Evolutionary conservation across 2,888 invertebrate species (phyloP), one percentile per base, ranked within the genome.

Genomic region (Dorcus hopei): DNA sequence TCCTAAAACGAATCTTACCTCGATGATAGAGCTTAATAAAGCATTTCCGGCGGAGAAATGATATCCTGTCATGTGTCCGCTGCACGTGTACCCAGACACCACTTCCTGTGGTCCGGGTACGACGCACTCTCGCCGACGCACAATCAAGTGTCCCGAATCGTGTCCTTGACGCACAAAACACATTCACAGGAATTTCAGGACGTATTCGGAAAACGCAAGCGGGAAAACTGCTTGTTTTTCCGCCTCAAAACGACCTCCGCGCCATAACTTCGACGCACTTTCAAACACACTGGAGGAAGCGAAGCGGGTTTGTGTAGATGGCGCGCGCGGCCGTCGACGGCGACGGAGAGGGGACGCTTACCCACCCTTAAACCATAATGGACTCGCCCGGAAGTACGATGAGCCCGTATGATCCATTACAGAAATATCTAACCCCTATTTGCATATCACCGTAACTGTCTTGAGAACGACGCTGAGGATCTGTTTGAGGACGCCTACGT

Each of bases 321-420:
- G 45, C 45, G 45, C 16, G 42, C 45, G 45, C 45, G 45, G 45
- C 23, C 19, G 45, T 16, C 16, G 42, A 19, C 45, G 45, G 45
- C 19, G 45, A 45, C 45, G 45, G 45, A 45, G 42, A 42, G 45
- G 45, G 23, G 45, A 45, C 45, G 45, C 23, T 23, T 16, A n/a
- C 45, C 45, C 45, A 45, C 45, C 45, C 45, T 45, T 45, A 41
- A 41, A n/a, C 19, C 19, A 19, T 19, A 59, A 59, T 59, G 52
- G 59, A 59, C 59, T 59, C 54, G 59, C 52, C 59, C 59, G 59
- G 59, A 59, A 59, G 59, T 59, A 45, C 45, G 45, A 45, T 45
- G 45, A 45, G 23, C 45, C 9, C 9, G 45, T 45, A 11, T 45
- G 45, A 45, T 45, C 45, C 45, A 45, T 45, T 19, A 23, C 23